A percentile compares a stretch with the other conserved stretches of the same genome.
Evolutionary conservation across 2,888 invertebrate species (phyloP).

Genomic region (Heliconius ismenius): DNA sequence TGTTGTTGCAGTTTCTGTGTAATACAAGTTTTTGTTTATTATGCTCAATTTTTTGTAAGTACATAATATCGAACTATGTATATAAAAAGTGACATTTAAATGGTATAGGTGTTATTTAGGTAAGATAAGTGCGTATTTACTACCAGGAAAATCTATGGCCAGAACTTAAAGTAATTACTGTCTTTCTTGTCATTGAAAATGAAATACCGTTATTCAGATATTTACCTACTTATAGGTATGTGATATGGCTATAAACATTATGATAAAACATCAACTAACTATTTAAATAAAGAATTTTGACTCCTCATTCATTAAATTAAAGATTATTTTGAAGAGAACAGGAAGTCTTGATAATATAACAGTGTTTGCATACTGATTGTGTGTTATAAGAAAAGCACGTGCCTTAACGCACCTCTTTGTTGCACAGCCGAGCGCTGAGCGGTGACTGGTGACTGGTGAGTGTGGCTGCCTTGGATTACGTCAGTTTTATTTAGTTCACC

Average conservation of each 20-base stretch:
- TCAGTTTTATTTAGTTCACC: constrained; percentile 58
- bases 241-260: neutral
- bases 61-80: neutral
- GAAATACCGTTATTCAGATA: neutral
- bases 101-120: neutral
- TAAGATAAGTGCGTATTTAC: neutral
- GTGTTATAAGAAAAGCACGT: constrained; percentile 62
- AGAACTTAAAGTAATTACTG: neutral
- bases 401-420: constrained; percentile 58
- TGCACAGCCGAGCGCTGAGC: constrained; percentile 49
- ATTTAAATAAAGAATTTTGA: neutral
- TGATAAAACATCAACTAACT: neutral
- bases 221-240: neutral
- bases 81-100: neutral
- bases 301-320: constrained; percentile 1
- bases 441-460: constrained; percentile 34
- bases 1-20: neutral
- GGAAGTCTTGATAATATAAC: constrained; percentile 37
- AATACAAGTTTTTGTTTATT: constrained; percentile 1
- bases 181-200: neutral
- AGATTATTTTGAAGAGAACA: constrained; percentile 30
- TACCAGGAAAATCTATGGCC: neutral
- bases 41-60: neutral
- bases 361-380: constrained; percentile 58
- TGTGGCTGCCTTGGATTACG: constrained; percentile 62